These are phyloP conservation scores for Mesembrinibis cayennensis DNA, from an alignment of 2,113 vertebrate species.

Conservation along the genomic window DNA sequence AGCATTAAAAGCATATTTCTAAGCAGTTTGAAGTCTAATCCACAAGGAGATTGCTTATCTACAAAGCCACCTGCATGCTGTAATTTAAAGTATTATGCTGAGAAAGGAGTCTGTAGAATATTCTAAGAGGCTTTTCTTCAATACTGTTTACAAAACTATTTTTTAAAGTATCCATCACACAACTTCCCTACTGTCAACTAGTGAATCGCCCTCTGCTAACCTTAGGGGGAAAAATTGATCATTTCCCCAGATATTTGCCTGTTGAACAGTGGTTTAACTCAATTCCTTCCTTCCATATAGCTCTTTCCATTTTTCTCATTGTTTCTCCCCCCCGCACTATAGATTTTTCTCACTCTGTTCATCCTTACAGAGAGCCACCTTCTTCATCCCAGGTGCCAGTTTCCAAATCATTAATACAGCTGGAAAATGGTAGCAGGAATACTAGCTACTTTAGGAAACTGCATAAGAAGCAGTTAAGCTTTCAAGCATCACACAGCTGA, in stretches of 20 bases:
- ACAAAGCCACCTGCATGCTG: slow-evolving; percentile 54
- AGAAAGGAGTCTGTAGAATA: background rate
- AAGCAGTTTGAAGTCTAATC: slow-evolving; percentile 48
- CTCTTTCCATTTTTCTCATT: background rate
- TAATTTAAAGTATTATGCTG: slow-evolving; percentile 30
- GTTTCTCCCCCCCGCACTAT: background rate
- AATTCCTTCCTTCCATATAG: background rate
- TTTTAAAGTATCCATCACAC: background rate
- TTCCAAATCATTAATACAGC: background rate
- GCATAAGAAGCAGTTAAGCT: background rate
- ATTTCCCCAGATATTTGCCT: background rate
- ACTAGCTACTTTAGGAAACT: background rate
- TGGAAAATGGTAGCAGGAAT: background rate
- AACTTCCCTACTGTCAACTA: background rate
- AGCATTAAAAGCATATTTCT: slow-evolving; percentile 57
- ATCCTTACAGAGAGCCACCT: background rate
- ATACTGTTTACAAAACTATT: background rate
- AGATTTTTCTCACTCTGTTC: background rate
- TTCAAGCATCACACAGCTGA: background rate
- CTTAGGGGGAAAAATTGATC: background rate
- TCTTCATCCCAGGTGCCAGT: background rate
- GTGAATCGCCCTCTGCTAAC: background rate
- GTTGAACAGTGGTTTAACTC: background rate
- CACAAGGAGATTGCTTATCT: slow-evolving; percentile 60
- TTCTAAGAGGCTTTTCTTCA: slow-evolving; percentile 1